phyloP scores from a whole-genome alignment of 2,797 vertebrate species.

The Kryptopterus vitreolus region DNA sequence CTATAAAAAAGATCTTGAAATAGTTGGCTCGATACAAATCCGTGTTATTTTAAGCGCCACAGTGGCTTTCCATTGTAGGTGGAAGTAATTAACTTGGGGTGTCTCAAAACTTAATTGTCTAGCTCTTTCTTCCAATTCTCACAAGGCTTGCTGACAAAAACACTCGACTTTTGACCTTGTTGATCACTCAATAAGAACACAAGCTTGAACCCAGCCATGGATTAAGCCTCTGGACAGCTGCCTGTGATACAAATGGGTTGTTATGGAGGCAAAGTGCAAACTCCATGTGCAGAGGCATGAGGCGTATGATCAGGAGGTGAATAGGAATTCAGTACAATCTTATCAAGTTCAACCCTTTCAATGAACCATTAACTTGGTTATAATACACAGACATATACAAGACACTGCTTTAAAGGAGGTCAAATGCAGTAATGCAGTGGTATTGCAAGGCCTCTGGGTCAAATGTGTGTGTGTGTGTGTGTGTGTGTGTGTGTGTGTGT shows the following conservation, averaged over 20 bases:
- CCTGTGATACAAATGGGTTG: constrained; percentile 24
- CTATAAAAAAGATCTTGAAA: background rate
- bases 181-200: constrained; percentile 29
- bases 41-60: background rate
- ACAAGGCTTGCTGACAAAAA: constrained; percentile 20
- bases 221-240: constrained; percentile 20
- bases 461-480: constrained; percentile 16
- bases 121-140: constrained; percentile 15
- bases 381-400: background rate
- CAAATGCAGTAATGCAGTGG: background rate
- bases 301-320: constrained; percentile 8
- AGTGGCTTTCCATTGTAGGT: constrained; percentile 11
- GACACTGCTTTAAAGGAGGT: background rate
- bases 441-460: constrained; percentile 15
- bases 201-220: constrained; percentile 31
- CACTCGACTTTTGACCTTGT: constrained; percentile 44
- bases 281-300: constrained; percentile 6
- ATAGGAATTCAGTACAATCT: constrained; percentile 1
- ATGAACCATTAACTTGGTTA: constrained; percentile 8
- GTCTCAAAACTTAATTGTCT: constrained; percentile 1
- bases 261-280: constrained; percentile 36
- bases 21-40: background rate
- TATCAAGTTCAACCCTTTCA: constrained; percentile 11
- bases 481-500: no score
- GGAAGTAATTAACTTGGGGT: constrained; percentile 6